Evolutionary conservation across 2,113 vertebrate genomes (phyloP).

Genomic region (Larimichthys polyactis): DNA sequence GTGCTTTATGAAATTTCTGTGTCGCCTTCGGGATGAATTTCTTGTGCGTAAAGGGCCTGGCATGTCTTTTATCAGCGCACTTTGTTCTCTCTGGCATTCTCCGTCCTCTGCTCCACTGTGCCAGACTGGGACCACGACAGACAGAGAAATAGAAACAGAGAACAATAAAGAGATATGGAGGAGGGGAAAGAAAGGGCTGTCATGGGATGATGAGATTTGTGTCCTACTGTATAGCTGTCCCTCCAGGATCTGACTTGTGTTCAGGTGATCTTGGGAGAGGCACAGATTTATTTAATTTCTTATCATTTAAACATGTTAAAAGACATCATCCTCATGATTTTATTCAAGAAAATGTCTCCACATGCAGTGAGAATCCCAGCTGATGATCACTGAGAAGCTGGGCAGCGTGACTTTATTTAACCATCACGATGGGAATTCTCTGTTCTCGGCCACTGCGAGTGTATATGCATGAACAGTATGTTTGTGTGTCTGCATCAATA

Average conservation of each 20-base stretch:
- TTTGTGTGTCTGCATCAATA: not conserved
- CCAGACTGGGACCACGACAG: constrained; percentile 47
- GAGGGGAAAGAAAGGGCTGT: constrained; percentile 30
- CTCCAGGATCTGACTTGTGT: not conserved
- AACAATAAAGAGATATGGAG: constrained; percentile 44
- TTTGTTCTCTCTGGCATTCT: constrained; percentile 67
- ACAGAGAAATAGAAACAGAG: constrained; percentile 46
- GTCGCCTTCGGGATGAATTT: constrained; percentile 58
- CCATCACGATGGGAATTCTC: not conserved
- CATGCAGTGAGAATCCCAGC: not conserved
- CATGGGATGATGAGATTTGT: constrained; percentile 16
- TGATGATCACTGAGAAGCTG: constrained; percentile 3
- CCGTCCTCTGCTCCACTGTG: constrained; percentile 45
- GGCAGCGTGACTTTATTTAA: not conserved
- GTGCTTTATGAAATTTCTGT: constrained; percentile 56
- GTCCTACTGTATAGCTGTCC: constrained; percentile 1
- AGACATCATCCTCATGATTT: not conserved
- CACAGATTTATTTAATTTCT: not conserved
- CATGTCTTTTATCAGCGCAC: constrained; percentile 70
- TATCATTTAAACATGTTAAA: not conserved
- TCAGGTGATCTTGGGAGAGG: constrained; percentile 1
- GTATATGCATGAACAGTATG: not conserved
- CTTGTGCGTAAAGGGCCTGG: constrained; percentile 47
- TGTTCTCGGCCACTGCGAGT: not conserved
- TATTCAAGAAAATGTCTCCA: constrained; percentile 1